Evolutionary conservation across 2,888 invertebrate species (phyloP), one percentile per base, ranked within the genome.

Genomic region (Callinectes sapidus): DNA sequence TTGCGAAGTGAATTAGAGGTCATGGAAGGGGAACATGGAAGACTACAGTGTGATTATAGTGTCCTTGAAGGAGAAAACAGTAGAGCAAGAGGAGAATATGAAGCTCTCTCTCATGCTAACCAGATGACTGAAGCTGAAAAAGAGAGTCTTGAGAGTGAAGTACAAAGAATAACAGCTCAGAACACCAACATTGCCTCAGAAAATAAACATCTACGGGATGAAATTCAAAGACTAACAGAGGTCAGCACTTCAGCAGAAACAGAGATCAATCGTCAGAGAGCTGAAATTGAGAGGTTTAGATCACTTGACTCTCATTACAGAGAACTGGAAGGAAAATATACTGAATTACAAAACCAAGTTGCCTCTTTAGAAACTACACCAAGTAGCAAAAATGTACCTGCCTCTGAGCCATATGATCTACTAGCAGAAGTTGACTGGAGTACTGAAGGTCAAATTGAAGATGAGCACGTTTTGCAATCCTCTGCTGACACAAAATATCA

Each of bases 361-460:
- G 77, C 94, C 16, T 87, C 92, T 23, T 89, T 91, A 32, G 90
- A 85, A 89, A 28, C 77, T n/a, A 42, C 42, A 13, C 87, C 90
- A 13, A 90, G 92, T 39, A 90, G 81, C 55, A 93, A 89, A 89
- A 61, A 14, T 85, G 54, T 39, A n/a, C 39, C 92, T 32, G 92
- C 90, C 32, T 77, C 92, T 54, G 91, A 92, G 48, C 35, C 93
- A 23, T 91, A 93, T 42, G 86, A 89, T 87, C 71, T 92, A 48
- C 71, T 91, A 10, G 94, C 94, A 35, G 94, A 94, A 87, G 90
- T 94, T 23, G 94, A 94, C 77, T 94, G 94, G 94, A 90, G 94
- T 77, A 92, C 94, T 28, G 94, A 94, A 87, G 94, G 92, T 16
- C 87, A 87, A n/a, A 94, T 92, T 55, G 94, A 94, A 89, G 92